Percentiles rank a stretch among this genome's conserved stretches.
Evolutionary conservation across 2,888 invertebrate species (phyloP).

Genomic region (Rhingia rostrata): DNA sequence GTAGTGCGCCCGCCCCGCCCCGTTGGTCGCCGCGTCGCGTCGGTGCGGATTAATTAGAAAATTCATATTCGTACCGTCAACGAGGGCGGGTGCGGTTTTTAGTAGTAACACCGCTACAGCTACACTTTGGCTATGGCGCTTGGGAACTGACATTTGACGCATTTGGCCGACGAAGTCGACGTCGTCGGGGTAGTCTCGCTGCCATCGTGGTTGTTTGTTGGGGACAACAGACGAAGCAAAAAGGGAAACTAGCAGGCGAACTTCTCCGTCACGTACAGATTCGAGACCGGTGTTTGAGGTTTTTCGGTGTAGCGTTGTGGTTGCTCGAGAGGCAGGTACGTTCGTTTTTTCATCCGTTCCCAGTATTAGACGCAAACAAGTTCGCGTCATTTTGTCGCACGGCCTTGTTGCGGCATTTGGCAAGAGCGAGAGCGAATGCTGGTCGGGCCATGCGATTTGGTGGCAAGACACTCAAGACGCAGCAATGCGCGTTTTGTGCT

Average conservation of each 20-base stretch:
- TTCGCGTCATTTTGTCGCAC: slow-evolving; percentile 72
- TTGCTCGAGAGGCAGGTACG: slow-evolving; percentile 1
- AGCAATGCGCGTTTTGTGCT: slow-evolving; percentile 68
- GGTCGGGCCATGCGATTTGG: background rate
- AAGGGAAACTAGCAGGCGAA: slow-evolving; percentile 25
- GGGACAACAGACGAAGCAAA: slow-evolving; percentile 39
- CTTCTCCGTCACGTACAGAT: background rate
- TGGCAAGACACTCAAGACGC: slow-evolving; percentile 24
- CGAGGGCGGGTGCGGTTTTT: slow-evolving; percentile 8
- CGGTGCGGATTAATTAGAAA: slow-evolving; percentile 50
- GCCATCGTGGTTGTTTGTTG: slow-evolving; percentile 25
- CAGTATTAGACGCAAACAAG: slow-evolving; percentile 71
- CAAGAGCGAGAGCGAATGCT: slow-evolving; percentile 62
- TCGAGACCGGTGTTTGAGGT: background rate
- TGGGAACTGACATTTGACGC: background rate
- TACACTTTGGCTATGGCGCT: background rate
- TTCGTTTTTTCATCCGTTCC: slow-evolving; percentile 61
- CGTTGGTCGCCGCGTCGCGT: slow-evolving; percentile 34
- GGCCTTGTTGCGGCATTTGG: slow-evolving; percentile 43
- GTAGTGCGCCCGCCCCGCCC: slow-evolving; percentile 63
- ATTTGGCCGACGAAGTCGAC: background rate
- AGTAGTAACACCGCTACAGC: too few relatives aligned
- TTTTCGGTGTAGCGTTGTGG: background rate
- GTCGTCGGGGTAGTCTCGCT: background rate
- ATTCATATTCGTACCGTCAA: slow-evolving; percentile 21